Evolutionary conservation across 2,888 invertebrate species (phyloP).

Genomic region (Hydroisotoma schaefferi): DNA sequence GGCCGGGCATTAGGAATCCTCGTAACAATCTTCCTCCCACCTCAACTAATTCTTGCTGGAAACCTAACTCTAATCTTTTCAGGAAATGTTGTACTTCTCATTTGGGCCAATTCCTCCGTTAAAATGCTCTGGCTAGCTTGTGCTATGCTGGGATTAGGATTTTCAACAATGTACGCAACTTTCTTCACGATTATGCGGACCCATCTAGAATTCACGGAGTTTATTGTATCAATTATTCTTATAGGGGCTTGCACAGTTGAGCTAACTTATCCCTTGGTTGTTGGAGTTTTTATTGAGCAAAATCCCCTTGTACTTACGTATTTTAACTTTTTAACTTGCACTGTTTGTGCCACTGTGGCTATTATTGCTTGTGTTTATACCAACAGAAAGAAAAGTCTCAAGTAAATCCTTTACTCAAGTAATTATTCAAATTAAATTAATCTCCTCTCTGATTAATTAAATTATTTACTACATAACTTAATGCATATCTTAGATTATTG

Average conservation of each 20-base stretch:
- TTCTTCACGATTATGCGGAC: slow-evolving; percentile 22
- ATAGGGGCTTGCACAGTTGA: slow-evolving; percentile 17
- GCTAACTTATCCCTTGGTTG: slow-evolving; percentile 16
- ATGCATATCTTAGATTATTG: too few species aligned
- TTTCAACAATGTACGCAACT: slow-evolving; percentile 21
- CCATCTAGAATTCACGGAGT: slow-evolving; percentile 23
- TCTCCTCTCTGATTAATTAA: too few species aligned
- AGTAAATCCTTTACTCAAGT: too few species aligned
- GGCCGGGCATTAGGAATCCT: slow-evolving; percentile 29
- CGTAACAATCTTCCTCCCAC: slow-evolving; percentile 22
- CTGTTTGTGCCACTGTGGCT: not conserved
- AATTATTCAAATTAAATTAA: too few species aligned
- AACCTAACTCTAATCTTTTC: slow-evolving; percentile 17
- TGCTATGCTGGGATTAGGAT: slow-evolving; percentile 23
- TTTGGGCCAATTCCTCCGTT: slow-evolving; percentile 10
- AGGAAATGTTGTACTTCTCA: slow-evolving; percentile 20
- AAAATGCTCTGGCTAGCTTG: slow-evolving; percentile 26
- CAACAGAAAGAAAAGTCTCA: too few species aligned
- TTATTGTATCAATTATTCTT: slow-evolving; percentile 20
- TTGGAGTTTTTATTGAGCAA: slow-evolving; percentile 20
- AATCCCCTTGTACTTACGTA: slow-evolving; percentile 22
- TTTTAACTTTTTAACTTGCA: slow-evolving; percentile 20
- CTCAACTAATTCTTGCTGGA: slow-evolving; percentile 21
- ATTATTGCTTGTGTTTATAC: slow-evolving; percentile 4
- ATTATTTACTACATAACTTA: too few species aligned